Evolutionary conservation across 2,113 vertebrate genomes (phyloP), one percentile per base, ranked within the genome.

Genomic region (Centrocercus urophasianus): DNA sequence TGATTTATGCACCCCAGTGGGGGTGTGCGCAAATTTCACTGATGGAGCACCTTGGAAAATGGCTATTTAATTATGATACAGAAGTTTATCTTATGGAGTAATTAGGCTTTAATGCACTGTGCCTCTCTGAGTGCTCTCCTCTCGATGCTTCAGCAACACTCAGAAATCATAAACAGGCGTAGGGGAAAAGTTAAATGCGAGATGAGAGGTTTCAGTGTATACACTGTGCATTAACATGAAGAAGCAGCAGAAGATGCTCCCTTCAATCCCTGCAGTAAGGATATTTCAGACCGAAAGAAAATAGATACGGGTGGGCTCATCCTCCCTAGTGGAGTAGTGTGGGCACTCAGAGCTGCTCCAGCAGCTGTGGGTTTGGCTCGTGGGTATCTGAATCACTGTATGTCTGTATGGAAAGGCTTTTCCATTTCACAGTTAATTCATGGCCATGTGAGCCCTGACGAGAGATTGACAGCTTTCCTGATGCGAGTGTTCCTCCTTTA

Each of bases 381-480:
- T 0, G 6, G 42, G 59, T 80, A 22, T 17, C 63, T 0, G 3
- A 47, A 25, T 77, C 50, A n/a, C 10, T 52, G 60, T 3, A 0
- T 65, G 14, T 74, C 89, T 88, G 79, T 81, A 45, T 48, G 43
- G 67, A 71, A 93, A 74, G 17, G 75, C 57, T 64, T 89, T 71
- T 64, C 75, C 72, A 24, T 93, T 82, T 86, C 83, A 32, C 16
- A 25, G 91, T 83, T 85, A 77, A 86, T 93, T 93, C 61, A 11
- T 34, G 43, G n/a, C 69, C 64, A 2, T 45, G 61, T 60, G 82
- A 90, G 80, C 88, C 77, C 83, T 90, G 83, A 70, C 43, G 69
- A 5, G 13, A 86, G 85, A 94, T 47, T 81, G 94, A 81, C 83
- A 72, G 72, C 25, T 86, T 81, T 88, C 45, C 83, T 95, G 80